A percentile compares a stretch with the other conserved stretches of the same genome.
phyloP scores from a whole-genome alignment of 2,888 invertebrate species.

The Myopa tessellatipennis region DNA sequence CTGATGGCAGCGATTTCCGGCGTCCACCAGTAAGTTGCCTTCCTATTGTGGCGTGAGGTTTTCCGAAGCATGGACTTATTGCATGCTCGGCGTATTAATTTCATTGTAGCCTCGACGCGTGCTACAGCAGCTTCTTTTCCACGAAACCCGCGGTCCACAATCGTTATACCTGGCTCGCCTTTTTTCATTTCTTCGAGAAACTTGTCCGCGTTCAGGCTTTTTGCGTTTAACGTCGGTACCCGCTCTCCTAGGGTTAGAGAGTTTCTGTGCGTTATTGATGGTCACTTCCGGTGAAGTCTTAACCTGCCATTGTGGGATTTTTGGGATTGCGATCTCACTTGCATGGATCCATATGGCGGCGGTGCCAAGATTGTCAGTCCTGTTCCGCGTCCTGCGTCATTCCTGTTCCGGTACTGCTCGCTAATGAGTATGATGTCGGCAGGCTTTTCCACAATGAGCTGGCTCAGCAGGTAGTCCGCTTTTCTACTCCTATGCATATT shows the following conservation, averaged over 20 bases:
- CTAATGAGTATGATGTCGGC: background rate
- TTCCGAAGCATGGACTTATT: background rate
- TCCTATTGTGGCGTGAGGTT: background rate
- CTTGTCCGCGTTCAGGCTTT: background rate
- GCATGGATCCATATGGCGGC: conserved; percentile 14
- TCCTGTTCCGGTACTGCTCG: conserved; percentile 12
- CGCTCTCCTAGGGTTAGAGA: no score
- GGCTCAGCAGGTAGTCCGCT: background rate
- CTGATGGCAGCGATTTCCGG: background rate
- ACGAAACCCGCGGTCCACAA: background rate
- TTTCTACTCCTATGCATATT: background rate
- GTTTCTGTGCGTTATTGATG: background rate
- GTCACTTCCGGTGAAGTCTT: conserved; percentile 13
- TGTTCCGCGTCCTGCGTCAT: no score
- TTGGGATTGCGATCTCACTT: background rate
- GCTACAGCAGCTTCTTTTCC: background rate
- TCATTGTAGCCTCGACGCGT: background rate
- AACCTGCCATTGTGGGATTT: background rate
- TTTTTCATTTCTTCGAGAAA: background rate
- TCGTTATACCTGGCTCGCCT: background rate
- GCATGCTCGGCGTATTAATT: background rate
- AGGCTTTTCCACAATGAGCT: background rate
- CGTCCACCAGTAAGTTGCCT: no score
- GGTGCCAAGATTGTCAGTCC: background rate
- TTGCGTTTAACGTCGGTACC: background rate